These are phyloP conservation scores for Enteromius unitaeniatus DNA, from an alignment of 2,797 vertebrate species.

Conservation along the genomic window DNA sequence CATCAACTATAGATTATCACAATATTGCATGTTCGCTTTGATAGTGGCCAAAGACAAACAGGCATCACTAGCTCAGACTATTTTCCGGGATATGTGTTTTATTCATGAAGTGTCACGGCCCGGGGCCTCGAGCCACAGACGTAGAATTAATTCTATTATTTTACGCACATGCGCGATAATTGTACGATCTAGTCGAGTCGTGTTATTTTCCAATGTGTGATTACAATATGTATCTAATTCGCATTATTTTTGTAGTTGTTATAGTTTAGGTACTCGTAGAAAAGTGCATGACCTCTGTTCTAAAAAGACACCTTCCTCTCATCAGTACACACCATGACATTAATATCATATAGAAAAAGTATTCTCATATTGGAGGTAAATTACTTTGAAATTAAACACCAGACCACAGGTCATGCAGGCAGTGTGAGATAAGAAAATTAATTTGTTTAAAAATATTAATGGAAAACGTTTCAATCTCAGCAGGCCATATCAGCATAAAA, in stretches of 20 bases:
- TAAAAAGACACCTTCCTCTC: constrained; percentile 71
- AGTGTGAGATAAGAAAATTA: constrained; percentile 76
- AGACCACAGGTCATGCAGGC: constrained; percentile 75
- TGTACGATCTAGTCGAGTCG: constrained; percentile 93
- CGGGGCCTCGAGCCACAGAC: constrained; percentile 90
- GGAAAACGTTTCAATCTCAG: constrained; percentile 71
- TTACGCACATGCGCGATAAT: constrained; percentile 99
- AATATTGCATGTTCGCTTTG: constrained; percentile 99
- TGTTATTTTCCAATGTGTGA: constrained; percentile 79
- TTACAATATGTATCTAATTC: constrained; percentile 73
- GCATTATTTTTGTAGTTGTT: constrained; percentile 77
- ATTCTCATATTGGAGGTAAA: constrained; percentile 77
- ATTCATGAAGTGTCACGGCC: constrained; percentile 99
- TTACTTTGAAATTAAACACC: constrained; percentile 83
- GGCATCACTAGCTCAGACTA: constrained; percentile 76
- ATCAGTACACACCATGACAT: constrained; percentile 76
- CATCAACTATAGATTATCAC: constrained; percentile 99
- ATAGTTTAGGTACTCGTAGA: constrained; percentile 70
- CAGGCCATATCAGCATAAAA: constrained; percentile 56
- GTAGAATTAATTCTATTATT: constrained; percentile 99
- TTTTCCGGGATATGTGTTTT: constrained; percentile 94
- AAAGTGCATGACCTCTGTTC: constrained; percentile 69
- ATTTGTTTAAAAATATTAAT: constrained; percentile 84
- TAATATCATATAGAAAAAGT: constrained; percentile 75
- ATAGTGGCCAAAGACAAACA: constrained; percentile 99